phyloP scores from a whole-genome alignment of 30 jellyfish, hydroid and myxozoan species.

The Catostylus mosaicus region DNA sequence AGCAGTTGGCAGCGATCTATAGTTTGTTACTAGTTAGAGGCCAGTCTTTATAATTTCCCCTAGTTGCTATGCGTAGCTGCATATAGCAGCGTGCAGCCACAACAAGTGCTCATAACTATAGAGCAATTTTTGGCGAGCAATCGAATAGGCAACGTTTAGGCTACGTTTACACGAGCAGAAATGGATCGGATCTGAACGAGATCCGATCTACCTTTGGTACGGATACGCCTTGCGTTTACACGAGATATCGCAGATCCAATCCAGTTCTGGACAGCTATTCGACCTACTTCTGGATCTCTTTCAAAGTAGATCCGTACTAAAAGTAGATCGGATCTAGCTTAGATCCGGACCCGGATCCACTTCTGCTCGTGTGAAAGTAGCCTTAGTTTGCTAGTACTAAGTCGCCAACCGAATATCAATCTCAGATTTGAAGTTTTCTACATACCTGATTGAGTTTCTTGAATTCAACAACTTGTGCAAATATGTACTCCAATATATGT shows the following conservation, averaged over 20 bases:
- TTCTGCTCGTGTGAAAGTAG: neutral
- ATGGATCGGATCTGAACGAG: too few species aligned
- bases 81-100: neutral
- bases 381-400: neutral
- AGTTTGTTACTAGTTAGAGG: too few species aligned
- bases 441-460: conserved; percentile 93
- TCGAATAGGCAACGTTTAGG: neutral
- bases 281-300: neutral
- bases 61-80: too few species aligned
- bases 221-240: too few species aligned
- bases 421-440: too few species aligned
- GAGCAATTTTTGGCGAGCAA: neutral
- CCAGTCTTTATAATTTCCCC: neutral
- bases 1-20: neutral
- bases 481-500: conserved; percentile 87
- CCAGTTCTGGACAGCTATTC: neutral
- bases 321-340: neutral
- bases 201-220: too few species aligned
- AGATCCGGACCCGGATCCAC: neutral
- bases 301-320: neutral
- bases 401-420: neutral
- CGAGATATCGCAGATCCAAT: too few species aligned
- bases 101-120: neutral
- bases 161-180: neutral
- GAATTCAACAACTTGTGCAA: conserved; percentile 97